Conservation (phyloP, 1,140 invertebrate species). For the Drosophila watanabei region DNA sequence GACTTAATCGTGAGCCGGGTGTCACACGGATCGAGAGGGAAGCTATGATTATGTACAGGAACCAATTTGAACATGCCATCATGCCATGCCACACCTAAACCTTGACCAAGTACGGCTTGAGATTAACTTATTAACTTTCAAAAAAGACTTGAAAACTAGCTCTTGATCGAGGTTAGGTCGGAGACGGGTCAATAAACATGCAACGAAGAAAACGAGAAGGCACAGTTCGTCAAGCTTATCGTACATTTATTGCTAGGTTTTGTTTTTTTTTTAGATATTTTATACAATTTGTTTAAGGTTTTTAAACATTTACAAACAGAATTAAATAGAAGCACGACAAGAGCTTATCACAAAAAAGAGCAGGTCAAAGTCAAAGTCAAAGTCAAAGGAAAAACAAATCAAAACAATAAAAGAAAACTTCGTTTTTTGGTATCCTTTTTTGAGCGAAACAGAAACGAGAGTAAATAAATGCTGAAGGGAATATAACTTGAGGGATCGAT, state of each 20-base stretch:
- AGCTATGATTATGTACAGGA: constrained; percentile 25
- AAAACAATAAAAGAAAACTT: constrained; percentile 30
- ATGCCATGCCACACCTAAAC: constrained; percentile 5
- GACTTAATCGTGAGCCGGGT: constrained; percentile 16
- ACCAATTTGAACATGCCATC: constrained; percentile 28
- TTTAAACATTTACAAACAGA: constrained; percentile 76
- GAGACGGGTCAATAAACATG: constrained; percentile 29
- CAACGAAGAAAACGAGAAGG: constrained; percentile 55
- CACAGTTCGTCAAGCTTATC: constrained; percentile 69
- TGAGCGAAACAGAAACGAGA: constrained; percentile 50
- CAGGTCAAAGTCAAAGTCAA: constrained; percentile 6
- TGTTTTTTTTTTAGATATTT: constrained; percentile 43
- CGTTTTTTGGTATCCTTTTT: constrained; percentile 45
- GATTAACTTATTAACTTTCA: too few relatives aligned
- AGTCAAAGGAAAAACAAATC: constrained; percentile 5
- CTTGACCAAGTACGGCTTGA: neutral
- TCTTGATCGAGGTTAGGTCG: constrained; percentile 11
- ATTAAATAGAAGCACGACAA: constrained; percentile 67
- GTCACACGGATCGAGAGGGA: neutral
- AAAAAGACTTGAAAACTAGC: neutral
- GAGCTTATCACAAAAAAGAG: constrained; percentile 69
- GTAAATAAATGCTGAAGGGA: constrained; percentile 43
- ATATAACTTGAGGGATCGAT: constrained; percentile 16
- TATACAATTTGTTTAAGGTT: constrained; percentile 69
- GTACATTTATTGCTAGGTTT: constrained; percentile 74